phyloP scores from a whole-genome alignment of 2,888 invertebrate species.

The Cerceris rybyensis region DNA sequence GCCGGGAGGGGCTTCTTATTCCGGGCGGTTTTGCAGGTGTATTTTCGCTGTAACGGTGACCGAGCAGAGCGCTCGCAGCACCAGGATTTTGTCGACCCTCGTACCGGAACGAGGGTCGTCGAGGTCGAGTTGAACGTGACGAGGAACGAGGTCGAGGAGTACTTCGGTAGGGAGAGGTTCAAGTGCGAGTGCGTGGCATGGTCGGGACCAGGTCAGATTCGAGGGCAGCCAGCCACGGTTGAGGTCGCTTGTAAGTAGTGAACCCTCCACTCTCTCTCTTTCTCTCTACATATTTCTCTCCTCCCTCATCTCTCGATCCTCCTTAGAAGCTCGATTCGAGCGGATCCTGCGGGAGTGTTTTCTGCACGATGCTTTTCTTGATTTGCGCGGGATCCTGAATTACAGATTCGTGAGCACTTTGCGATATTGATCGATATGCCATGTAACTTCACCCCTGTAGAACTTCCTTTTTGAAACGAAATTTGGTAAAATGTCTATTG shows the following conservation, averaged over 20 bases:
- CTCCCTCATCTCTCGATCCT: background rate
- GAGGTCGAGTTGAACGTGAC: constrained; percentile 93
- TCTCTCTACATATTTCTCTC: background rate
- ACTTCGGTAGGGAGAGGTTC: constrained; percentile 92
- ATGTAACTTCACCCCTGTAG: no score
- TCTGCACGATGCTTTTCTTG: constrained; percentile 11
- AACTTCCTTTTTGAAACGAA: no score
- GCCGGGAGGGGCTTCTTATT: constrained; percentile 16
- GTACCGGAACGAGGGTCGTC: constrained; percentile 91
- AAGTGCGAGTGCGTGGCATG: constrained; percentile 97
- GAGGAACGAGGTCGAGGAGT: constrained; percentile 94
- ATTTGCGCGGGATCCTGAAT: background rate
- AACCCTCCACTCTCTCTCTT: constrained; percentile 45
- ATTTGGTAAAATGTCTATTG: no score
- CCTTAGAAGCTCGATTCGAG: constrained; percentile 31
- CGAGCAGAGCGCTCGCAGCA: constrained; percentile 80
- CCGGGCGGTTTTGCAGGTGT: constrained; percentile 82
- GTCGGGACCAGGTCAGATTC: constrained; percentile 91
- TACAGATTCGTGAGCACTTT: background rate
- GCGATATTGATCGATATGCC: no score
- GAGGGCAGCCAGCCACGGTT: constrained; percentile 92
- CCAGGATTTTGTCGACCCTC: constrained; percentile 93
- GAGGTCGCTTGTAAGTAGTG: constrained; percentile 95
- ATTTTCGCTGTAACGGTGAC: constrained; percentile 94
- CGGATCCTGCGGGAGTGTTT: constrained; percentile 9